Percentiles rank a stretch among this genome's conserved stretches.
Evolutionary conservation across 2,113 vertebrate species (phyloP).

Genomic region (Phyllostomus discolor): DNA sequence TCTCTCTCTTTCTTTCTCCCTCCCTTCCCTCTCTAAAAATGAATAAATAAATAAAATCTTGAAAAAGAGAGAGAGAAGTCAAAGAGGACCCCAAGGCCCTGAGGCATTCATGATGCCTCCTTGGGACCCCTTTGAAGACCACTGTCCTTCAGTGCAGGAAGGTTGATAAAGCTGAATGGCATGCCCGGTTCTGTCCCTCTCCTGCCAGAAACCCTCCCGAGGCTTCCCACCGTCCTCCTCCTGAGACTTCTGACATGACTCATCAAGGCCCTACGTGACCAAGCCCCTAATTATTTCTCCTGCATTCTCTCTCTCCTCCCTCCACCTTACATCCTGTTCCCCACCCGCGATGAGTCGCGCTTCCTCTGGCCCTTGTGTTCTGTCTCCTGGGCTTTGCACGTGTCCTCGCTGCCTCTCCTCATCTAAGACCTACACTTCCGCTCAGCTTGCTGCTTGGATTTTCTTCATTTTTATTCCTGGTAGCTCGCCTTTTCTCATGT

Average conservation of each 20-base stretch:
- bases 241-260: background rate
- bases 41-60: no score
- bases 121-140: background rate
- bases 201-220: background rate
- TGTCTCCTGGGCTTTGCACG: background rate
- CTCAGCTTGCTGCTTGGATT: background rate
- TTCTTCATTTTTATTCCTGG: background rate
- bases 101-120: background rate
- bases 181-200: background rate
- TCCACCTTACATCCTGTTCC: background rate
- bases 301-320: background rate
- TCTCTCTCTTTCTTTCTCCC: no score
- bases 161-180: background rate
- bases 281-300: background rate
- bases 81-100: background rate
- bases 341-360: background rate
- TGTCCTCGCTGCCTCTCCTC: background rate
- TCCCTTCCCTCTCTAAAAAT: no score
- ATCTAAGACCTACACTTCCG: background rate
- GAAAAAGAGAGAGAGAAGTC: background rate
- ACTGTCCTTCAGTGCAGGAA: background rate
- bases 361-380: background rate
- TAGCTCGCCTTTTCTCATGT: background rate
- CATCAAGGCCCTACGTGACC: background rate
- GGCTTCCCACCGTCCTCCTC: background rate